phyloP scores from a whole-genome alignment of 2,113 vertebrate species.

The Enhydra lutris region DNA sequence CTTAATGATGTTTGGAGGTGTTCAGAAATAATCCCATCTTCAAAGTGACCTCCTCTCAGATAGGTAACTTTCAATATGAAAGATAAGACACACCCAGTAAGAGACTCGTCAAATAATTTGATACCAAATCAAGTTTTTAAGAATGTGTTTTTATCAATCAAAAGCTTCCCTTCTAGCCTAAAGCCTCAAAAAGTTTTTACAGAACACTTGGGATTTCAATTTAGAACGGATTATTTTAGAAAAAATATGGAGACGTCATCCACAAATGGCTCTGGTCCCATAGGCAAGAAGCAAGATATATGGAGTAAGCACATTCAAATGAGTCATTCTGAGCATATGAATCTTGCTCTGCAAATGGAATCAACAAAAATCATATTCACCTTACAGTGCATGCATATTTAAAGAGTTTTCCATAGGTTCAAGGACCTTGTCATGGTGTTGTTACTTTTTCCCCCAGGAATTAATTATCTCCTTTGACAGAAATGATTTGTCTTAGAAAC shows the following conservation, averaged over 20 bases:
- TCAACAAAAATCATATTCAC: not conserved
- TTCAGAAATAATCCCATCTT: no score
- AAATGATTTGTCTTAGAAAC: not conserved
- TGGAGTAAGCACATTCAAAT: not conserved
- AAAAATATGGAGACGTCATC: not conserved
- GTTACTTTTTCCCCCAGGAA: not conserved
- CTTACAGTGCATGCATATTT: not conserved
- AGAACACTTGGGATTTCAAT: not conserved
- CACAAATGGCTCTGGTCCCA: not conserved
- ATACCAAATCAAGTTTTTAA: no score
- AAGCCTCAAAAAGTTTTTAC: not conserved
- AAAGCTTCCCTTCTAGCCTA: not conserved
- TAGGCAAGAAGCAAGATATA: not conserved
- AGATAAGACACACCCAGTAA: no score
- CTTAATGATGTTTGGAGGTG: no score
- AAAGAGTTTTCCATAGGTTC: not conserved
- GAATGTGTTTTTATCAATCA: no score
- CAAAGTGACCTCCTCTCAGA: no score
- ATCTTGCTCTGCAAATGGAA: not conserved
- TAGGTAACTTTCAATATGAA: no score
- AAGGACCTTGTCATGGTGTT: not conserved
- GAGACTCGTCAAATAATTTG: no score
- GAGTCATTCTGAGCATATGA: not conserved
- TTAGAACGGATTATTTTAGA: not conserved
- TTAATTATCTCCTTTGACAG: slow-evolving; percentile 14